Evolutionary conservation across 2,888 invertebrate species (phyloP).

Genomic region (Archips xylosteana): DNA sequence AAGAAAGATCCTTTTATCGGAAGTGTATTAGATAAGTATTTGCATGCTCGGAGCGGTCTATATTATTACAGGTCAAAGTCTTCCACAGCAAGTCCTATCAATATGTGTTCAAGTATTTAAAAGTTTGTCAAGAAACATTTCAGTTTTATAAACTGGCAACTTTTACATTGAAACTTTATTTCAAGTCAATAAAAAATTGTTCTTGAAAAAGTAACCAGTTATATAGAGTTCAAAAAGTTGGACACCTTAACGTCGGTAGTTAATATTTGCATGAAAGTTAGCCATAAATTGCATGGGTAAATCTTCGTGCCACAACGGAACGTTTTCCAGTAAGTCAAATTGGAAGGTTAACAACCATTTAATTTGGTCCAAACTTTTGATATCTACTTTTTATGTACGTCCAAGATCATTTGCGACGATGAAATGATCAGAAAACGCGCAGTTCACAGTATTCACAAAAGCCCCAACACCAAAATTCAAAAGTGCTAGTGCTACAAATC

Average conservation of each 20-base stretch:
- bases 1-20: conserved; percentile 1
- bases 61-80: conserved; percentile 12
- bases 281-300: too few relatives aligned
- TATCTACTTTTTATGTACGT: neutral
- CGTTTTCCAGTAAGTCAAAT: too few relatives aligned
- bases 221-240: neutral
- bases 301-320: too few relatives aligned
- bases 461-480: conserved; percentile 73
- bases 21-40: conserved; percentile 28
- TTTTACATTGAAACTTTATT: conserved; percentile 10
- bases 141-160: conserved; percentile 11
- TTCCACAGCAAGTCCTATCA: neutral
- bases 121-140: conserved; percentile 10
- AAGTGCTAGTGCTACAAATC: conserved; percentile 69
- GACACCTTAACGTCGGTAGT: too few relatives aligned
- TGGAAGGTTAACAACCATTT: too few relatives aligned
- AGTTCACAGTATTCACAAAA: conserved; percentile 49
- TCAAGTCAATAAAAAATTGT: neutral
- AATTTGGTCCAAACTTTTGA: too few relatives aligned
- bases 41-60: conserved; percentile 30
- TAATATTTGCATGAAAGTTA: too few relatives aligned
- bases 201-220: conserved; percentile 26
- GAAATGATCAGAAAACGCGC: conserved; percentile 10
- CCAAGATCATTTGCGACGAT: neutral
- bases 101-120: conserved; percentile 4